phyloP scores from a whole-genome alignment of 2,113 vertebrate species.

The Turdus rufiventris region DNA sequence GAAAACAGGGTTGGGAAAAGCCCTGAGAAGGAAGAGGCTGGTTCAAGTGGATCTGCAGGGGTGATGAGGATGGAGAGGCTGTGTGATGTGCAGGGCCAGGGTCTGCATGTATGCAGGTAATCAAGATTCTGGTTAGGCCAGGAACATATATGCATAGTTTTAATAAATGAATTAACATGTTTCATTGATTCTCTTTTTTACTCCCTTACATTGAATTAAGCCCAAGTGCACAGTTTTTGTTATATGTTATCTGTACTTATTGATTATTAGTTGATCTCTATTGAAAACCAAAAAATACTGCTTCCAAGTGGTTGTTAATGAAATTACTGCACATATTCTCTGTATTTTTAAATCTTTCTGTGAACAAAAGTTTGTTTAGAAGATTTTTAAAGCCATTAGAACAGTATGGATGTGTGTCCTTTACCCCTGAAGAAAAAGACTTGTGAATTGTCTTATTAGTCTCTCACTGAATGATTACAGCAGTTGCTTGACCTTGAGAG shows the following conservation, averaged over 20 bases:
- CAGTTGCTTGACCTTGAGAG: slow-evolving; percentile 41
- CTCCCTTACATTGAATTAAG: background rate
- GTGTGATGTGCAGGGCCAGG: background rate
- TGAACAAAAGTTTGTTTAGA: background rate
- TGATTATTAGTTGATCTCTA: background rate
- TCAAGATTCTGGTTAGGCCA: background rate
- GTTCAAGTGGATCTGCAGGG: background rate
- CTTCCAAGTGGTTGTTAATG: background rate
- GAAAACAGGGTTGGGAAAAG: background rate
- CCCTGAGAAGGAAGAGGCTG: background rate
- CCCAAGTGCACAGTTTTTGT: background rate
- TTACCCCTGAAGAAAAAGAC: background rate
- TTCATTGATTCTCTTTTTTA: background rate
- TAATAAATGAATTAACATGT: background rate
- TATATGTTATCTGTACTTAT: background rate
- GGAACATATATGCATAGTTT: background rate
- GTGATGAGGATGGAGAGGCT: background rate
- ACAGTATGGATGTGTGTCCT: background rate
- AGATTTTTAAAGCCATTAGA: background rate
- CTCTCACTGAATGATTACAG: slow-evolving; percentile 20
- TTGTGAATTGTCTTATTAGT: slow-evolving; percentile 6
- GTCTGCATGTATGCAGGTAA: background rate
- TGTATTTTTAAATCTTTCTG: background rate
- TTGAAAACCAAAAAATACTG: background rate
- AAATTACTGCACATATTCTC: background rate